phyloP scores from a whole-genome alignment of 2,888 invertebrate genomes.

The Yponomeuta sedellus region DNA sequence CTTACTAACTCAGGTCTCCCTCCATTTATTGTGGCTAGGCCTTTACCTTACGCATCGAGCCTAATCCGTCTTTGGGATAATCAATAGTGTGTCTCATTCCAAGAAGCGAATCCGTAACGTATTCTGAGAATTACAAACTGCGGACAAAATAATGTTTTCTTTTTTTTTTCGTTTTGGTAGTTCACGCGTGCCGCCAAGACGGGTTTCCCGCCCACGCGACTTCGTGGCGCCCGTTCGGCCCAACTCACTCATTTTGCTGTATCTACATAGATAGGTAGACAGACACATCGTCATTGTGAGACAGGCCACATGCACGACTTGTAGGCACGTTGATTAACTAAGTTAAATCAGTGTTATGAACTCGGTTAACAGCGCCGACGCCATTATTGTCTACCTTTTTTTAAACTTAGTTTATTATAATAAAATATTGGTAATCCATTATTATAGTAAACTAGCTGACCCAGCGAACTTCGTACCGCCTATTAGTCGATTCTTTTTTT shows the following conservation, averaged over 20 bases:
- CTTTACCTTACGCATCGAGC: not conserved
- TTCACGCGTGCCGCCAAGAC: slow-evolving; percentile 52
- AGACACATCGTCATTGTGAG: not conserved
- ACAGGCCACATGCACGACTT: not conserved
- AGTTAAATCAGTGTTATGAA: not conserved
- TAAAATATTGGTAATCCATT: too few relatives aligned
- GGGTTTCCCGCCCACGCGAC: slow-evolving; percentile 75
- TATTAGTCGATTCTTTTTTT: too few relatives aligned
- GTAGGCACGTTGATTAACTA: not conserved
- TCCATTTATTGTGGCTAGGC: not conserved
- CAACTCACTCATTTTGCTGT: slow-evolving; percentile 1
- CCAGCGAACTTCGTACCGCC: too few relatives aligned
- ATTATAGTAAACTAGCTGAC: too few relatives aligned
- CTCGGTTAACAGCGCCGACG: not conserved
- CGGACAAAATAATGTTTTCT: not conserved
- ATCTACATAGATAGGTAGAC: not conserved
- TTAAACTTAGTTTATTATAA: too few relatives aligned
- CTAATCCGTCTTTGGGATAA: not conserved
- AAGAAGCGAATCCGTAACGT: not conserved
- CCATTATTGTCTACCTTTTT: not conserved
- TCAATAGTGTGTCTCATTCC: not conserved
- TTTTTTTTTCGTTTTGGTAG: slow-evolving; percentile 28
- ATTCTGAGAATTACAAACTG: slow-evolving; percentile 6
- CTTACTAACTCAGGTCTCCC: not conserved
- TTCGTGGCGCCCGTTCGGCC: slow-evolving; percentile 61